Conservation (phyloP, 1,140 invertebrate species). For the Bombus turneri region DNA sequence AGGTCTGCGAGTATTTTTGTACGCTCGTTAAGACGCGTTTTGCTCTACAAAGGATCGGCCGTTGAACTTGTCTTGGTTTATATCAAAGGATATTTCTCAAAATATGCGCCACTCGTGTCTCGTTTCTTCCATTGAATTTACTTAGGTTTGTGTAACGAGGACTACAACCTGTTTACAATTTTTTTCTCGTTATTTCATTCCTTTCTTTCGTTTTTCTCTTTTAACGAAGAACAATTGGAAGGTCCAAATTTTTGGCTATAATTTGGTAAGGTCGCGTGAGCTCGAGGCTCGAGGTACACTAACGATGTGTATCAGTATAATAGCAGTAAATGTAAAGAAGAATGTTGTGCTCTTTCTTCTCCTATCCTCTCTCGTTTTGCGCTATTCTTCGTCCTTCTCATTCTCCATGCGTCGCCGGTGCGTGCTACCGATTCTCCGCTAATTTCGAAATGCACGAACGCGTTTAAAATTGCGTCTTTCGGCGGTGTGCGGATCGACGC, state of each 20-base stretch:
- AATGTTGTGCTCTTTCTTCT: background rate
- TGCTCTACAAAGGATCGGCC: background rate
- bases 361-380: background rate
- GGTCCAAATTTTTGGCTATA: slow-evolving; percentile 40
- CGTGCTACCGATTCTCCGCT: slow-evolving; percentile 15
- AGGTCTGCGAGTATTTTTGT: background rate
- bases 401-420: background rate
- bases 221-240: background rate
- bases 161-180: background rate
- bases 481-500: background rate
- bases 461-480: slow-evolving; percentile 47
- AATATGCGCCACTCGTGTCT: background rate
- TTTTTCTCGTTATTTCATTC: background rate
- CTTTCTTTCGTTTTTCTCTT: background rate
- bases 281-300: slow-evolving; percentile 17
- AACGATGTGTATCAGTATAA: slow-evolving; percentile 53
- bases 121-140: background rate
- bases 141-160: background rate
- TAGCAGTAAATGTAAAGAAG: slow-evolving; percentile 37
- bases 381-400: no score
- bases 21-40: slow-evolving; percentile 11
- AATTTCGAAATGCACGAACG: slow-evolving; percentile 46
- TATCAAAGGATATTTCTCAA: background rate
- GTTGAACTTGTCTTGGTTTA: slow-evolving; percentile 8
- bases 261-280: slow-evolving; percentile 62